Evolutionary conservation across 1,140 invertebrate species (phyloP).

Genomic region (Popillia japonica): DNA sequence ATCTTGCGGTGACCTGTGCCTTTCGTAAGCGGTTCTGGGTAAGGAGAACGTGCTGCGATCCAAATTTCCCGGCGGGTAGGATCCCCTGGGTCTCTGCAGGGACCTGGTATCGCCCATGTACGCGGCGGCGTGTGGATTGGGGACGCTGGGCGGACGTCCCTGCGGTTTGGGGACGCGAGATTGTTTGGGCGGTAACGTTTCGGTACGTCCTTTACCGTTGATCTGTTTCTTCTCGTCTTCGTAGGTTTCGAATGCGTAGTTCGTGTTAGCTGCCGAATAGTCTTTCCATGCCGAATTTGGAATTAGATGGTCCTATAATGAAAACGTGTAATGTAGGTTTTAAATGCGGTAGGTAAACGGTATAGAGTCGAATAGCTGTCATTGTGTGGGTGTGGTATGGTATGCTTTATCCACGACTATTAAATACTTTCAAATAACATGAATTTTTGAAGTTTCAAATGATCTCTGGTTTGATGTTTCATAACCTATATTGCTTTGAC

Average conservation of each 20-base stretch:
- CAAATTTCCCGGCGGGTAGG: conserved; percentile 52
- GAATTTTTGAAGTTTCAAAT: too few species aligned
- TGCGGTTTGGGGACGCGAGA: conserved; percentile 51
- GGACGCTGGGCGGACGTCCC: conserved; percentile 51
- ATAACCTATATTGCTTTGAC: too few species aligned
- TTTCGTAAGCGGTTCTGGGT: conserved; percentile 62
- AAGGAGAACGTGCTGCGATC: conserved; percentile 63
- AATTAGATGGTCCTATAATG: conserved; percentile 78
- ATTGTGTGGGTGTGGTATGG: too few species aligned
- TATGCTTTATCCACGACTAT: too few species aligned
- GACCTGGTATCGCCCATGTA: conserved; percentile 69
- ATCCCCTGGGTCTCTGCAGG: conserved; percentile 65
- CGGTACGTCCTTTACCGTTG: conserved; percentile 58
- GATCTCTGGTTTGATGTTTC: too few species aligned
- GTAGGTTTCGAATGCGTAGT: conserved; percentile 87
- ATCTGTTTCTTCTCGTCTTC: conserved; percentile 72
- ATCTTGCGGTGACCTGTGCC: conserved; percentile 55
- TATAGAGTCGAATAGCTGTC: too few species aligned
- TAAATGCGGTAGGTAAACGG: too few species aligned
- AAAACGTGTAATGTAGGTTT: not conserved
- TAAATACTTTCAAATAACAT: too few species aligned
- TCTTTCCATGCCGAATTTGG: conserved; percentile 87
- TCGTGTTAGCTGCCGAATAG: conserved; percentile 82
- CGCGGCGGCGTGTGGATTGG: conserved; percentile 61
- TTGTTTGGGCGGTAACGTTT: conserved; percentile 61